phyloP scores from a whole-genome alignment of 2,113 vertebrate species.

The Pseudois nayaur region DNA sequence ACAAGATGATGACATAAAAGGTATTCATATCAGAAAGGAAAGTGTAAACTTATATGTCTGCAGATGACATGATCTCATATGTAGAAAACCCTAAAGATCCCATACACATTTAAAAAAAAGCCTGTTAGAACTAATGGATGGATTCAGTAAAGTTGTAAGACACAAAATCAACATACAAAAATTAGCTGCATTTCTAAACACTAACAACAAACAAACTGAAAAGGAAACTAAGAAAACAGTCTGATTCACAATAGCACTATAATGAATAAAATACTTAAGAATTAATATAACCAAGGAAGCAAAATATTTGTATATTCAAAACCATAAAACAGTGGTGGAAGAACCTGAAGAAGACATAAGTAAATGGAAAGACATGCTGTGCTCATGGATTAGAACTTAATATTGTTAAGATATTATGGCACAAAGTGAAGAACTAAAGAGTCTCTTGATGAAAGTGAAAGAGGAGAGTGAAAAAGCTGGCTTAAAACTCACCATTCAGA shows the following conservation, averaged over 20 bases:
- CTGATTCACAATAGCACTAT: not conserved
- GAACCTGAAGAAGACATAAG: not conserved
- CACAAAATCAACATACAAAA: not conserved
- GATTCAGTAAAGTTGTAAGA: not conserved
- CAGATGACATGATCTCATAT: not conserved
- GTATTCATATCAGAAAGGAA: not conserved
- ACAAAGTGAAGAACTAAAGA: not conserved
- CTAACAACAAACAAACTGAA: not conserved
- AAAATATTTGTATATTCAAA: not conserved
- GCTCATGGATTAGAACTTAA: not conserved
- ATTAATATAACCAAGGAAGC: not conserved
- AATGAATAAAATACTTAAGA: not conserved
- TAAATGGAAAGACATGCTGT: not conserved
- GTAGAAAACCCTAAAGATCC: not conserved
- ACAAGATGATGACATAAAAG: not conserved
- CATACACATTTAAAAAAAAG: not conserved
- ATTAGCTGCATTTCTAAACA: not conserved
- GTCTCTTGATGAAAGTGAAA: not conserved
- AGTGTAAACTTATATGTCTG: not conserved
- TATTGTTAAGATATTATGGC: not conserved
- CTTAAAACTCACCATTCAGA: not conserved
- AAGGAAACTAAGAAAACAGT: not conserved
- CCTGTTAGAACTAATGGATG: not conserved
- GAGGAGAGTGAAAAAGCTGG: not conserved
- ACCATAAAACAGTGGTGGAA: not conserved